Evolutionary conservation across 2,797 vertebrate genomes (phyloP).

Genomic region (Tragelaphus eurycerus): DNA sequence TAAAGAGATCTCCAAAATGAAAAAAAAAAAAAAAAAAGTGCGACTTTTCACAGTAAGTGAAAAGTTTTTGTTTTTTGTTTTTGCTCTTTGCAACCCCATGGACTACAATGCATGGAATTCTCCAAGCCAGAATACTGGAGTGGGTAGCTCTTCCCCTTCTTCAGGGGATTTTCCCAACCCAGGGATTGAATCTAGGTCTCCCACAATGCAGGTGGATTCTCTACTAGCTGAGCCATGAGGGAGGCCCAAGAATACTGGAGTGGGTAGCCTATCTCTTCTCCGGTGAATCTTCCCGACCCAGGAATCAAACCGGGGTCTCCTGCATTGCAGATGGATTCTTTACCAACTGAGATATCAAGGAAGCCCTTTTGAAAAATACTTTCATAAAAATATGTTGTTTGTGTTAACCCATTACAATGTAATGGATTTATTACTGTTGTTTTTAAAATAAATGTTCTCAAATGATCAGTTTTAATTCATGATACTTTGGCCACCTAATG

Average conservation of each 20-base stretch:
- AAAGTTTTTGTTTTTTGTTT: too few species aligned
- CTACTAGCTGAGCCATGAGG: background rate
- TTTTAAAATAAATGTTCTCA: constrained; percentile 20
- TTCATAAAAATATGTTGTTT: background rate
- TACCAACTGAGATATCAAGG: background rate
- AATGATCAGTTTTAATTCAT: constrained; percentile 11
- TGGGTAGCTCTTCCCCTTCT: background rate
- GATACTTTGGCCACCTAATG: background rate
- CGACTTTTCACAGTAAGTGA: background rate
- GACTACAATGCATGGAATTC: background rate
- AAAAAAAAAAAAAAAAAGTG: background rate
- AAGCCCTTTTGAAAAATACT: background rate
- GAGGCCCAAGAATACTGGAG: background rate
- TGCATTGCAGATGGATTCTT: background rate
- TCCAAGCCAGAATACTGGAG: background rate
- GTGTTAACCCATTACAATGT: background rate
- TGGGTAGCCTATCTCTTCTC: background rate
- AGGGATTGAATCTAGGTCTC: background rate
- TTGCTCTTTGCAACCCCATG: background rate
- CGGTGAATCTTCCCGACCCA: background rate
- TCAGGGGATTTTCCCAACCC: background rate
- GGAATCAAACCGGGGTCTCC: background rate
- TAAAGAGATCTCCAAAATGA: background rate
- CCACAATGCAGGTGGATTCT: background rate
- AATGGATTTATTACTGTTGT: background rate